phyloP scores from a whole-genome alignment of 1,140 invertebrate species.

The Drosophila pseudoananassae region DNA sequence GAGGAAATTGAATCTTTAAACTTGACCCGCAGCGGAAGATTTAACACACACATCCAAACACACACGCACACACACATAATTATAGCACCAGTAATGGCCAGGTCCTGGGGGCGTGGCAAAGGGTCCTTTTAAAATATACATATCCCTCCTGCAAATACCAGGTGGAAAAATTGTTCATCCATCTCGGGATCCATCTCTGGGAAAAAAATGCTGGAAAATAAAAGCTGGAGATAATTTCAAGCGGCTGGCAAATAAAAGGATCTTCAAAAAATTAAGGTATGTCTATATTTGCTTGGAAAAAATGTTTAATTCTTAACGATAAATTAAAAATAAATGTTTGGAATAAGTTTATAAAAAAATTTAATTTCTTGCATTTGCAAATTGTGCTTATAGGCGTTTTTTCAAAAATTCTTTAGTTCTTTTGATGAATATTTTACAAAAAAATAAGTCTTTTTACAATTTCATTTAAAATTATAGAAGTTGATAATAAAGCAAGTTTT shows the following conservation, averaged over 20 bases:
- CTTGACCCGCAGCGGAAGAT: conserved; percentile 27
- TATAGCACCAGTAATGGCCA: conserved; percentile 22
- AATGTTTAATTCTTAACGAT: background rate
- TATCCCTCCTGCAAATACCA: conserved; percentile 18
- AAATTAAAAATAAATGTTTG: too few relatives aligned
- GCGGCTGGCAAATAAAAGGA: conserved; percentile 8
- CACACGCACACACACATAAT: conserved; percentile 17
- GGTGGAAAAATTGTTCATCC: conserved; percentile 27
- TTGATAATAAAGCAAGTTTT: too few relatives aligned
- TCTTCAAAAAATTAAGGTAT: background rate
- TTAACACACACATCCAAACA: conserved; percentile 19
- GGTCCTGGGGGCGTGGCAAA: conserved; percentile 13
- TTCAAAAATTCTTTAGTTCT: too few relatives aligned
- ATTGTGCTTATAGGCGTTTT: too few relatives aligned
- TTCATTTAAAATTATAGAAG: too few relatives aligned
- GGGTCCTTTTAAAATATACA: conserved; percentile 21
- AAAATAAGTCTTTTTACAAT: too few relatives aligned
- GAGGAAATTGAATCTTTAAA: conserved; percentile 56
- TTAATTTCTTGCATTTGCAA: too few relatives aligned
- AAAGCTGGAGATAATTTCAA: background rate
- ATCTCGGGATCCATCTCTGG: background rate
- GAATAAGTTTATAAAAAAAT: too few relatives aligned
- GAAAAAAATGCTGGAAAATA: conserved; percentile 12
- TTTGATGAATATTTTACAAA: too few relatives aligned
- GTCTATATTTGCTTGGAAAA: too few relatives aligned